These are phyloP conservation scores for Athalia circularis DNA, from an alignment of 2,888 invertebrate species.

Conservation along the genomic window DNA sequence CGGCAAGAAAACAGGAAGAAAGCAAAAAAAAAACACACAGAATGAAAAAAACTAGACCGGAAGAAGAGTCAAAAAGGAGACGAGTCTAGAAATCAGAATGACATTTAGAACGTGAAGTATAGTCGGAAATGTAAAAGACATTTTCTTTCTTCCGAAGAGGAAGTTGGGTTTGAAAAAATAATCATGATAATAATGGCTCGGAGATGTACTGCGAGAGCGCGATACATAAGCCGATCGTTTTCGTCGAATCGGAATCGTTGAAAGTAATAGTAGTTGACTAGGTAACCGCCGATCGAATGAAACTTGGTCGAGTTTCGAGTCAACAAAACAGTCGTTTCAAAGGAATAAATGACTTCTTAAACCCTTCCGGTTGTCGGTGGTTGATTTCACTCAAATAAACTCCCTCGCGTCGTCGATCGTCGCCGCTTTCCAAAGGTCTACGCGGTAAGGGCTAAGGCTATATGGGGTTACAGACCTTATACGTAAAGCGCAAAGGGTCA, in stretches of 20 bases:
- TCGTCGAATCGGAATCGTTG: background rate
- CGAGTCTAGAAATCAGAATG: background rate
- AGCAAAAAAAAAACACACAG: background rate
- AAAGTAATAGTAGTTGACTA: conserved; percentile 16
- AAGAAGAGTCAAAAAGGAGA: background rate
- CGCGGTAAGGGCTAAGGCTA: background rate
- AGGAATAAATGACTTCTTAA: conserved; percentile 40
- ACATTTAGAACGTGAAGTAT: too few relatives aligned
- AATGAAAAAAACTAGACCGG: background rate
- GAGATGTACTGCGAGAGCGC: too few relatives aligned
- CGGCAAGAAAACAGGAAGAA: background rate
- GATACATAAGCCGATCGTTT: too few relatives aligned
- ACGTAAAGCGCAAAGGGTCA: background rate
- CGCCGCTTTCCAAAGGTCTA: background rate
- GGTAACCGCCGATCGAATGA: conserved; percentile 27
- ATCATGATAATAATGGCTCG: too few relatives aligned
- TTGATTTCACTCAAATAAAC: conserved; percentile 33
- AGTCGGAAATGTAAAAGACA: too few relatives aligned
- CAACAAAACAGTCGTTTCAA: conserved; percentile 40
- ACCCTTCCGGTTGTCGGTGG: conserved; percentile 29
- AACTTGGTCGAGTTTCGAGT: conserved; percentile 33
- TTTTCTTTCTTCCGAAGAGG: too few relatives aligned
- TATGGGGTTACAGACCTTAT: background rate
- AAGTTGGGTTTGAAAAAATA: too few relatives aligned
- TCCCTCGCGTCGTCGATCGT: conserved; percentile 10